These are phyloP conservation scores for Chaenodraco wilsoni DNA, from an alignment of 2,797 vertebrate genomes.

Conservation along the genomic window DNA sequence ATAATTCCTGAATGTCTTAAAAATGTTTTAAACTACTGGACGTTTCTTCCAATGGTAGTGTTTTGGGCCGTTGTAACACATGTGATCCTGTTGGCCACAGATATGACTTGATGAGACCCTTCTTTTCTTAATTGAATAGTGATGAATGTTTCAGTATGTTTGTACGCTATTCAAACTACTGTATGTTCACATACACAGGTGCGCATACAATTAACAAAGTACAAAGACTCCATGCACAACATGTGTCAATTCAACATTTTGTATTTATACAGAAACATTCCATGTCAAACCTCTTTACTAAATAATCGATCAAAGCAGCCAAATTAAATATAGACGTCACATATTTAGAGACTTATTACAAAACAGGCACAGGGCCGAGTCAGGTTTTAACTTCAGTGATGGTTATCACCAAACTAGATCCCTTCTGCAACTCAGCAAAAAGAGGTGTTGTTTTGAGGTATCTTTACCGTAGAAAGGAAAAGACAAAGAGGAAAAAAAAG, in stretches of 20 bases:
- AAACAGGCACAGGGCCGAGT: constrained; percentile 34
- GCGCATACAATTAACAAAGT: neutral
- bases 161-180: neutral
- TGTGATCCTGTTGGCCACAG: no score
- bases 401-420: constrained; percentile 26
- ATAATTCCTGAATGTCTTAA: no score
- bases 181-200: neutral
- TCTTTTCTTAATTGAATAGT: neutral
- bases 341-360: constrained; percentile 42
- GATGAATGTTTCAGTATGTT: neutral
- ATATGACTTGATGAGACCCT: neutral
- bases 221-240: neutral
- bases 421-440: constrained; percentile 57
- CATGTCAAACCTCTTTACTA: constrained; percentile 1
- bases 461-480: constrained; percentile 74
- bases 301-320: neutral
- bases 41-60: no score
- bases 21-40: no score
- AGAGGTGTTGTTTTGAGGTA: constrained; percentile 75
- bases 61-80: no score
- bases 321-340: constrained; percentile 12
- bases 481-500: constrained; percentile 37
- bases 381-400: constrained; percentile 25
- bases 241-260: no score
- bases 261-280: neutral